Evolutionary conservation across 2,888 invertebrate species (phyloP), one percentile per base, ranked within the genome.

Genomic region (Oscheius sp.): DNA sequence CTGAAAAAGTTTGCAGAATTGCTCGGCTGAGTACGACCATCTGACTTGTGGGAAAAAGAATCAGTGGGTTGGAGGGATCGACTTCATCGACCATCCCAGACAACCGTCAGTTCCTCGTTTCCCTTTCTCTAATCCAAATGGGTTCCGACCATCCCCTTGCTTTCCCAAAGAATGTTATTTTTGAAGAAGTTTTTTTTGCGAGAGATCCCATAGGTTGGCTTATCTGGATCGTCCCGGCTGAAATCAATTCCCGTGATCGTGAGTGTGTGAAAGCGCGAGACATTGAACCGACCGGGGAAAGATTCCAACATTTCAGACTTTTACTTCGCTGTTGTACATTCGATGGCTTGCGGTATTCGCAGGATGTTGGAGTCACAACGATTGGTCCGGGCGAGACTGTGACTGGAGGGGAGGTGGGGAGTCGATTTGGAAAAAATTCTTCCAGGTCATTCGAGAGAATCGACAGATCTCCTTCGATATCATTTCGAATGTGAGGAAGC

Each of bases 391-490:
- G 85, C 6, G 85, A 85, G 67, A 84, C 85, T 1, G 83, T 85
- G 34, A 85, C 85, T 23, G 85, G 85, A 27, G 85, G 85, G 39
- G 85, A 85, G 73, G 85, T 71, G 39, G 2, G 5, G n/a, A 42
- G n/a, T 39, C 20, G 3, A 10, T 12, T 17, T 34, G 34, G n/a
- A 5, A 1, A 39, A 25, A 15, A 42, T 23, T n/a, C 33, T 52
- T 55, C 20, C 48, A 73, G 73, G 74, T 85, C 6, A 75, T 85
- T 52, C 77, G 85, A 6, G 79, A 80, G 27, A 84, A 82, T 42
- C 76, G 85, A n/a, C 85, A 85, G 70, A 85, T 85, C 55, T 84
- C 84, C n/a, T 85, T 85, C 58, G 85, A 85, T 69, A 82, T 85
- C 45, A 84, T 85, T 48, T 82, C 85, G 10, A 85, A 85, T 65